These are phyloP conservation scores for Bruchidius siliquastri DNA, from an alignment of 2,888 invertebrate genomes.

Conservation along the genomic window DNA sequence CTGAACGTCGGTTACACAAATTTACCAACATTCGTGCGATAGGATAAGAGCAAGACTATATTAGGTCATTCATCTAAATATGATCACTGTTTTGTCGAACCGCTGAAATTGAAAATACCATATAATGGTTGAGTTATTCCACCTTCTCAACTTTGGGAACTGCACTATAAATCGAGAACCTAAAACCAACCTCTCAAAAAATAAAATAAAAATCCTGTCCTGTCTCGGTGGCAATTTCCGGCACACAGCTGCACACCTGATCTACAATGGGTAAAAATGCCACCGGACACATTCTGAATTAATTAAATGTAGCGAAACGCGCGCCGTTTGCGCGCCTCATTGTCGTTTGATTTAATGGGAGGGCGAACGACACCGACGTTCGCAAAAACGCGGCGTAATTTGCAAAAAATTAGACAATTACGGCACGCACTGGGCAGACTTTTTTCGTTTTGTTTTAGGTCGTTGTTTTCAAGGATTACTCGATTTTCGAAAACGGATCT, in stretches of 20 bases:
- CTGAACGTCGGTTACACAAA: too few relatives aligned
- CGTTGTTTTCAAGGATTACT: neutral
- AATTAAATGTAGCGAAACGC: neutral
- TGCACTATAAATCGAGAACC: too few relatives aligned
- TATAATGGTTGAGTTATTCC: too few relatives aligned
- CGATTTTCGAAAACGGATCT: neutral
- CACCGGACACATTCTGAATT: neutral
- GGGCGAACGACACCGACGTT: neutral
- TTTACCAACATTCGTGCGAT: too few relatives aligned
- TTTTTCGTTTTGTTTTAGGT: neutral
- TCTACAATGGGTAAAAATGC: neutral
- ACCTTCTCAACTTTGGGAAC: too few relatives aligned
- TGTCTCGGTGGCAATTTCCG: neutral
- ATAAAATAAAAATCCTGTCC: neutral
- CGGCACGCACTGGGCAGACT: neutral
- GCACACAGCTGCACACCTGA: neutral
- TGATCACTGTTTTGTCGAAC: too few relatives aligned
- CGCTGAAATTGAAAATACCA: too few relatives aligned
- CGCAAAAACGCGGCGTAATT: neutral
- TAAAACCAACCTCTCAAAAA: neutral
- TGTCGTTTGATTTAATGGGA: neutral
- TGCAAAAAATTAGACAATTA: neutral
- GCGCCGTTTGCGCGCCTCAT: neutral
- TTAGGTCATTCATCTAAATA: too few relatives aligned
- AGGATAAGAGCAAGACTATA: too few relatives aligned